Percentiles rank a stretch among this genome's conserved stretches.
phyloP scores from a whole-genome alignment of 2,797 vertebrate species.

The Rallus crepitans region DNA sequence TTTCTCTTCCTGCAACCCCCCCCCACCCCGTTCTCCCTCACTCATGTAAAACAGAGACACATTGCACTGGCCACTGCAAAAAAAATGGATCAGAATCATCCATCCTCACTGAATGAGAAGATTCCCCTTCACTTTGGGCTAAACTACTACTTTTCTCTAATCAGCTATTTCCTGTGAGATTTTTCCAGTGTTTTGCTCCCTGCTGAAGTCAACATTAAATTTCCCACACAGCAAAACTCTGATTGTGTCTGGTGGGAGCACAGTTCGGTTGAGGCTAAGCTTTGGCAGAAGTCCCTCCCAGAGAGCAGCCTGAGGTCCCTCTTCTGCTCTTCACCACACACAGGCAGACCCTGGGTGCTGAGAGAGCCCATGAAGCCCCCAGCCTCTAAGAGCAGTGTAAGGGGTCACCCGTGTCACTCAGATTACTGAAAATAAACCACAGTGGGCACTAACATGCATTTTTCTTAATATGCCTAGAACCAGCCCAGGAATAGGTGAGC shows the following conservation, averaged over 20 bases:
- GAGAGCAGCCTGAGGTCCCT: background rate
- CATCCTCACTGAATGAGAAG: slow-evolving; percentile 70
- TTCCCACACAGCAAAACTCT: background rate
- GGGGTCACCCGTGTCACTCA: background rate
- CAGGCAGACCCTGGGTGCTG: accelerated
- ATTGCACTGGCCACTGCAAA: slow-evolving; percentile 62
- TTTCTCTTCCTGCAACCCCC: slow-evolving; percentile 52
- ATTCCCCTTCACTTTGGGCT: slow-evolving; percentile 46
- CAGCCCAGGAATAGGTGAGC: slow-evolving; percentile 56
- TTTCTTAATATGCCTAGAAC: slow-evolving; percentile 56
- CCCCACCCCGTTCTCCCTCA: slow-evolving; percentile 40
- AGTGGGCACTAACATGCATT: background rate
- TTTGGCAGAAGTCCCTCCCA: background rate
- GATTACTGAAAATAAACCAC: slow-evolving; percentile 3
- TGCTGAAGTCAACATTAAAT: background rate
- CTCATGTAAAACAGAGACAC: slow-evolving; percentile 66
- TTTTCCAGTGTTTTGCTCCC: slow-evolving; percentile 17
- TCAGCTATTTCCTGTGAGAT: background rate
- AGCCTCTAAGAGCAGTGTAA: background rate
- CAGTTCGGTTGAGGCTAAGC: background rate
- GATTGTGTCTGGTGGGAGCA: background rate
- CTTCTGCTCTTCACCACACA: background rate
- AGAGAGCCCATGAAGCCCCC: background rate
- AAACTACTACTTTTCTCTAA: background rate
- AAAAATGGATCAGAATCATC: slow-evolving; percentile 67